Conservation (phyloP, 2,113 vertebrate species). For the Oreochromis aureus region DNA sequence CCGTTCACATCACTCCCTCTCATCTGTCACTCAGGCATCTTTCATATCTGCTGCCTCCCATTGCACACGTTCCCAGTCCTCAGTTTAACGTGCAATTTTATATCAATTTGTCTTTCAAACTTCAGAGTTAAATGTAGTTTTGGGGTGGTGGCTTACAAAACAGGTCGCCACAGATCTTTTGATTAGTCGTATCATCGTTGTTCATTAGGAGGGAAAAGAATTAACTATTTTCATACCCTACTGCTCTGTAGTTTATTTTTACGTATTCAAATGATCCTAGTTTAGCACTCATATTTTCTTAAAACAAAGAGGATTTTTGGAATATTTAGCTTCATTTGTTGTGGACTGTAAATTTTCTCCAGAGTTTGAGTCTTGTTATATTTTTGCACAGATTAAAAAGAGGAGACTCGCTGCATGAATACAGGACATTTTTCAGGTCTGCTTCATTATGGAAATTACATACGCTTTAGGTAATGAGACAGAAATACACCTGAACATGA, state of each 20-base stretch:
- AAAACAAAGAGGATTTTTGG: conserved; percentile 58
- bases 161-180: conserved; percentile 53
- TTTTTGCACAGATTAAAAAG: conserved; percentile 79
- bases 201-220: conserved; percentile 67
- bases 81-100: conserved; percentile 80
- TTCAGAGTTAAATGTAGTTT: conserved; percentile 71
- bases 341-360: conserved; percentile 74
- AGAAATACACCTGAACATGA: neutral
- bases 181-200: conserved; percentile 74
- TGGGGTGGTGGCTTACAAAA: conserved; percentile 60
- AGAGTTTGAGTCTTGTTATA: conserved; percentile 79
- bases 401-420: conserved; percentile 65
- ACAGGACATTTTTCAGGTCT: conserved; percentile 57
- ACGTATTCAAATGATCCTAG: conserved; percentile 84
- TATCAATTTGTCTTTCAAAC: conserved; percentile 68
- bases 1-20: neutral
- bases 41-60: neutral
- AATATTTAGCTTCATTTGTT: conserved; percentile 77
- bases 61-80: neutral
- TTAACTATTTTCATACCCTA: conserved; percentile 95
- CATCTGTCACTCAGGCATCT: conserved; percentile 6
- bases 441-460: conserved; percentile 36
- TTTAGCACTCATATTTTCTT: conserved; percentile 89
- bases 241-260: conserved; percentile 91
- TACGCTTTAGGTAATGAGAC: conserved; percentile 45